Evolutionary conservation across 2,113 vertebrate species (phyloP), one percentile per base, ranked within the genome.

Genomic region (Scalopus aquaticus): DNA sequence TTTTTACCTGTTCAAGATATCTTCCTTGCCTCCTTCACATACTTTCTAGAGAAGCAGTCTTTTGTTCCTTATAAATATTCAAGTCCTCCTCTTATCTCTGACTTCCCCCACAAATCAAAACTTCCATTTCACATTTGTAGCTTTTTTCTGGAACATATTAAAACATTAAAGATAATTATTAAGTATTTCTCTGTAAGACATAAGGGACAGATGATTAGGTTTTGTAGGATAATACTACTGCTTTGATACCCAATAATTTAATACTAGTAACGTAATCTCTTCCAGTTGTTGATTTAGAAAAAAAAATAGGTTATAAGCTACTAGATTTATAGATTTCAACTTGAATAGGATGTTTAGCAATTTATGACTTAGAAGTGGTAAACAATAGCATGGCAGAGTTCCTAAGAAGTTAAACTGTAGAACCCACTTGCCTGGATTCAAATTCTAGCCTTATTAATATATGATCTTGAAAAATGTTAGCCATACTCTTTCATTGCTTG

Each of bases 131-230:
- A 74, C 28, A 10, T 62, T 49, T 44, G 19, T 92, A 64, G 51
- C 51, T 94, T 84, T 84, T 44, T 65, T 92, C 58, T 89, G 42
- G 79, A 32, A 76, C 54, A 39, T 22, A 39, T 69, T 62, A 92
- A 88, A 64, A 51, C 72, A 39, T 37, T 89, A 85, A 79, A 70
- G 62, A 46, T 60, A 88, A 28, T 88, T 56, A 11, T 60, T 81
- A 77, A 73, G 28, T 32, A 73, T 30, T 72, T 62, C 32, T 83
- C 83, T 56, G 7, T 64, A 39, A 58, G 15, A 32, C 26, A 26
- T 42, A 74, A 91, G 88, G 60, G 72, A 58, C 12, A 9, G n/a
- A 64, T 96, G 22, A 67, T 91, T 37, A 24, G 30, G 46, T 44
- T 80, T 80, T 89, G 84, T 62, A 80, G 60, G 54, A 62, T 22